phyloP scores from a whole-genome alignment of 2,888 invertebrate species.

The Microctonus hyperodae region DNA sequence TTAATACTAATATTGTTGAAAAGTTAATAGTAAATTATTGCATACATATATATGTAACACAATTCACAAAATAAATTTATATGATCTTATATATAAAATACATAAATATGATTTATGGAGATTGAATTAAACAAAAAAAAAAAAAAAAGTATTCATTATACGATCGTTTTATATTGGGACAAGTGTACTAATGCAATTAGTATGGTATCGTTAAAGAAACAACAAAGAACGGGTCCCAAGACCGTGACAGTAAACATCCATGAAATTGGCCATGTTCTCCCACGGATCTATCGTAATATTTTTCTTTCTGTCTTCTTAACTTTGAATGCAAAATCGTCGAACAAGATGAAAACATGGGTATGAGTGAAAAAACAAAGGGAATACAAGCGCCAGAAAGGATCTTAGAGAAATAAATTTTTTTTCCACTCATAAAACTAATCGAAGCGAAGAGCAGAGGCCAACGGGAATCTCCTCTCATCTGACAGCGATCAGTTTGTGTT shows the following conservation, averaged over 20 bases:
- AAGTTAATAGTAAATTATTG: too few relatives aligned
- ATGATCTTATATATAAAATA: too few relatives aligned
- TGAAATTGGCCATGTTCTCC: slow-evolving; percentile 55
- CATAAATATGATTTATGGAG: too few relatives aligned
- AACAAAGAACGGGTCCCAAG: slow-evolving; percentile 42
- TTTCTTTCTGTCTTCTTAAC: slow-evolving; percentile 1
- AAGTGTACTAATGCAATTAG: slow-evolving; percentile 49
- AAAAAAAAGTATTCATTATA: slow-evolving; percentile 2
- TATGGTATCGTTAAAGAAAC: slow-evolving; percentile 42
- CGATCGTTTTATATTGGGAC: background rate
- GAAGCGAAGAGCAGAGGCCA: slow-evolving; percentile 40
- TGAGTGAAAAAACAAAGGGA: slow-evolving; percentile 1
- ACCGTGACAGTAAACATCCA: slow-evolving; percentile 56
- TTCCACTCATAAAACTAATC: slow-evolving; percentile 37
- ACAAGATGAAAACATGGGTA: background rate
- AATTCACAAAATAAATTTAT: too few relatives aligned
- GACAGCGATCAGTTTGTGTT: slow-evolving; percentile 43
- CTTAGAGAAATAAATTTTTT: slow-evolving; percentile 11
- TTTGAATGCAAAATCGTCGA: slow-evolving; percentile 6
- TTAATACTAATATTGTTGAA: too few relatives aligned
- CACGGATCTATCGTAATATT: slow-evolving; percentile 44
- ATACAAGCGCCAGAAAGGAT: slow-evolving; percentile 6
- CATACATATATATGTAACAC: too few relatives aligned
- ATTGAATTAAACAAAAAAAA: too few relatives aligned
- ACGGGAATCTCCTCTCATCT: slow-evolving; percentile 43